Evolutionary conservation across 2,888 invertebrate genomes (phyloP).

Genomic region (Oxycera nigricornis): DNA sequence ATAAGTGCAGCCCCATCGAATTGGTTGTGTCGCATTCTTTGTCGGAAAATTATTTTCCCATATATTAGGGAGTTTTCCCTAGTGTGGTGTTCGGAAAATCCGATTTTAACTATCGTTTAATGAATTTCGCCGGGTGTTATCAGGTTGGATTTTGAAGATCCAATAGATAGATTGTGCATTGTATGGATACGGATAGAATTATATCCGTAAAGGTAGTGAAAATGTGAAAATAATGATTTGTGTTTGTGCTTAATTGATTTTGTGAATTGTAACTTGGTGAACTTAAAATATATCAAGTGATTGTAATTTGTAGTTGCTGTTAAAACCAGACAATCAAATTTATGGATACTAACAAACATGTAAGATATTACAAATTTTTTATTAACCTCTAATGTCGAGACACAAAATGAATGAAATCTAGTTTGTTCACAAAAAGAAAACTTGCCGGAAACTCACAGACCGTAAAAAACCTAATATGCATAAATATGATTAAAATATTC

Average conservation of each 20-base stretch:
- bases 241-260: background rate
- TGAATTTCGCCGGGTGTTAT: background rate
- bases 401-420: no score
- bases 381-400: no score
- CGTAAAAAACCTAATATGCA: background rate
- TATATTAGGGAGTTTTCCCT: background rate
- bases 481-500: background rate
- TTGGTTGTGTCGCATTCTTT: conserved; percentile 13
- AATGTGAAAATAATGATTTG: background rate
- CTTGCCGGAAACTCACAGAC: background rate
- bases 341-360: background rate
- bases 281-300: background rate
- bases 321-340: background rate
- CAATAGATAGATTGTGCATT: background rate
- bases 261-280: background rate
- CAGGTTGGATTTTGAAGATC: background rate
- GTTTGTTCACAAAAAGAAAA: background rate
- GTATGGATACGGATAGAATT: background rate
- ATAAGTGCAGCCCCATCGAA: conserved; percentile 25
- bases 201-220: background rate
- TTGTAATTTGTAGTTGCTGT: background rate
- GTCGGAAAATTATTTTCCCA: background rate
- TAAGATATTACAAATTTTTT: background rate
- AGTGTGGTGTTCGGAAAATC: background rate
- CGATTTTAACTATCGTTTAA: background rate